Conservation (phyloP, 2,113 vertebrate genomes). For the Xenopus tropicalis region DNA sequence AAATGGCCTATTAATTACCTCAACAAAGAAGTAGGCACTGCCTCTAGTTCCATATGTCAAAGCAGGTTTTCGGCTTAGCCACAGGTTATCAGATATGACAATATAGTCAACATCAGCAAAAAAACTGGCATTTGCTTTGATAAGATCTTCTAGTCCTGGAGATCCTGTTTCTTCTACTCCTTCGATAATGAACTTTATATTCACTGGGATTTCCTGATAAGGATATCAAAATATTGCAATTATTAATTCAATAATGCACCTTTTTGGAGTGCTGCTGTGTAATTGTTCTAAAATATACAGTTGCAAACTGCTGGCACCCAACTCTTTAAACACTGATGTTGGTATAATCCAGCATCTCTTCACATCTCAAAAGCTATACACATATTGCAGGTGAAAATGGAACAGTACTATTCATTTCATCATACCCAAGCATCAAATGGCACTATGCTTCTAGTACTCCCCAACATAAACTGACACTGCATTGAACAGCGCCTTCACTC, state of each 20-base stretch:
- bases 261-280: too few species aligned
- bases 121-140: conserved; percentile 57
- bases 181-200: conserved; percentile 72
- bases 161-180: conserved; percentile 75
- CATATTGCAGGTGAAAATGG: too few species aligned
- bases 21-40: conserved; percentile 66
- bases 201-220: conserved; percentile 66
- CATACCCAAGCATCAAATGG: too few species aligned
- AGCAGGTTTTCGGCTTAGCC: conserved; percentile 65
- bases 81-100: conserved; percentile 70
- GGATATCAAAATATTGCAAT: not conserved
- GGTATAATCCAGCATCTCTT: too few species aligned
- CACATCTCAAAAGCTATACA: too few species aligned
- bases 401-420: too few species aligned
- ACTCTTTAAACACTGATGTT: too few species aligned
- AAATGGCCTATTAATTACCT: conserved; percentile 55
- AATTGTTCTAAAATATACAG: too few species aligned
- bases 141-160: conserved; percentile 59
- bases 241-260: not conserved
- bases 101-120: conserved; percentile 66
- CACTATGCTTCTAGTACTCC: too few species aligned
- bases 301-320: too few species aligned
- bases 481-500: too few species aligned
- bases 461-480: too few species aligned
- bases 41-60: conserved; percentile 67